phyloP scores from a whole-genome alignment of 2,888 invertebrate genomes.

The Phengaris alcon region DNA sequence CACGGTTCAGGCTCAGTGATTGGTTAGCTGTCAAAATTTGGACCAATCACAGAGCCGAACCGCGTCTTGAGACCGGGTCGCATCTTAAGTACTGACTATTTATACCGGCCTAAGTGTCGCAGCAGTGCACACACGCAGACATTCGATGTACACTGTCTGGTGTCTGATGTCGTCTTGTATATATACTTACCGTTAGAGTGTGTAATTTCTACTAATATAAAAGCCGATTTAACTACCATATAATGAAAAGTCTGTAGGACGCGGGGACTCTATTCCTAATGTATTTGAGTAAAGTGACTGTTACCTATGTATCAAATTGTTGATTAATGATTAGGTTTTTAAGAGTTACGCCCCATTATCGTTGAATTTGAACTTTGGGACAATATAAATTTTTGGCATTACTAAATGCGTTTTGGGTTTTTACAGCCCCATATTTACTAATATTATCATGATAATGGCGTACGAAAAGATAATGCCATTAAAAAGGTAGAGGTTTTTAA shows the following conservation, averaged over 20 bases:
- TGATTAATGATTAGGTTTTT: slow-evolving; percentile 64
- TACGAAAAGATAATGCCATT: slow-evolving; percentile 33
- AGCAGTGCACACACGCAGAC: too few relatives aligned
- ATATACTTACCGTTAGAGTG: neutral
- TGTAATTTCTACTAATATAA: neutral
- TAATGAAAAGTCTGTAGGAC: neutral
- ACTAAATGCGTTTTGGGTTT: slow-evolving; percentile 61
- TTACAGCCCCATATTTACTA: slow-evolving; percentile 60
- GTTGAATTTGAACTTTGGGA: slow-evolving; percentile 65
- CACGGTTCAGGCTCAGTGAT: too few relatives aligned
- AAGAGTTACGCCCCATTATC: slow-evolving; percentile 64
- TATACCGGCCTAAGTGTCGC: too few relatives aligned
- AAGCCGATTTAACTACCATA: neutral
- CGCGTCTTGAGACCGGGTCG: too few relatives aligned
- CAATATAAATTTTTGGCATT: slow-evolving; percentile 61
- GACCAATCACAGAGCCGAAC: too few relatives aligned
- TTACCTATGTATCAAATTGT: slow-evolving; percentile 46
- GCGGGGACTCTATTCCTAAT: slow-evolving; percentile 10
- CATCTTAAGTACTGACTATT: too few relatives aligned
- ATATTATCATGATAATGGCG: slow-evolving; percentile 41
- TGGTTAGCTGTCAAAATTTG: too few relatives aligned
- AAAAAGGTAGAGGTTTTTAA: slow-evolving; percentile 28
- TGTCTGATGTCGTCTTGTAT: too few relatives aligned
- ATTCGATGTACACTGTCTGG: too few relatives aligned
- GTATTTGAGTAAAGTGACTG: slow-evolving; percentile 28